Evolutionary conservation across 2,888 invertebrate genomes (phyloP), one percentile per base, ranked within the genome.

Genomic region (Eledona agricola): DNA sequence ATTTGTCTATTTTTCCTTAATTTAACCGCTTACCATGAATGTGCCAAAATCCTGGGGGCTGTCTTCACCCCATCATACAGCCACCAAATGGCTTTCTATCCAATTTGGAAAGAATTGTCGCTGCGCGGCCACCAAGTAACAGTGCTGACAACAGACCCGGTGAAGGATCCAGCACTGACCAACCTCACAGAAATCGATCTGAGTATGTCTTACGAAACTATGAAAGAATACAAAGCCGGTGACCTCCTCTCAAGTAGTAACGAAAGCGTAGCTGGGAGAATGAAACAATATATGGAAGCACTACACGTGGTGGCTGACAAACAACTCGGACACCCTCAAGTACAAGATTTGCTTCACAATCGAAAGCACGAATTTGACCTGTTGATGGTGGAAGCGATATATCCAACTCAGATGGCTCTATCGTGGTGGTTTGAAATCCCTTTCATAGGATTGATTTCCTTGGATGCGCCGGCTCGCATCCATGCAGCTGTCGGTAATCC

Each of bases 121-220:
- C 22, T 49, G 23, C 47, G 70, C 37, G 74, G 74, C 19, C 74
- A 75, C 51, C 55, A 73, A 35, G 58, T 75, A 4, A 72, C 72
- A 2, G 59, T 72, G 3, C 51, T 74, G n/a, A 69, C 73, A 2
- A 69, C 73, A 1, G 54, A 69, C 28, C 68, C 68, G 3, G 47
- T 64, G 9, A 55, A 55, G 1, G 57, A 63, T 42, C 37, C 55
- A 0, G 16, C 42, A 3, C 32, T 64, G 9, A 37, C 50, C n/a
- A 60, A 63, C 29, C 28, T 66, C 12, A 59, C 51, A 4, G 63
- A 62, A 55, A 64, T 66, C n/a, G 59, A 64, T 32, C 40, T 63
- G 29, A 49, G 51, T 19, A 57, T 37, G 20, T 55, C 76, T 0
- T 77, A 79, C 32, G 57, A 66, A 3, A 49, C 58, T 7, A 38